A percentile compares a stretch with the other conserved stretches of the same genome.
phyloP scores from a whole-genome alignment of 2,797 vertebrate genomes.

The Pseudocheirus occidentalis region DNA sequence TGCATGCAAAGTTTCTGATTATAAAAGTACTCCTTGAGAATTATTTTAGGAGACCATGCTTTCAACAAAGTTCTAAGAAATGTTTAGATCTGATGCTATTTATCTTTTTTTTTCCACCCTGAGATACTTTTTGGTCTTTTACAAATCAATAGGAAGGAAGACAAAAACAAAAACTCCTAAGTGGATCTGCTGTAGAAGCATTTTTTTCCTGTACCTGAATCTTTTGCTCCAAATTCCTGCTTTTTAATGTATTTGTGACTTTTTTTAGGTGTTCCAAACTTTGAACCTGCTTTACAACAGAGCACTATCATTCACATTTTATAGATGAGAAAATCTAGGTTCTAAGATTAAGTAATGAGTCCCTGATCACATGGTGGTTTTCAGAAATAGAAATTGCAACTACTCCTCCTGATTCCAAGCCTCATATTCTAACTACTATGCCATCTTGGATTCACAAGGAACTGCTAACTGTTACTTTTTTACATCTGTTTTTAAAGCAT shows the following conservation, averaged over 20 bases:
- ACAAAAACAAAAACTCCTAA: neutral
- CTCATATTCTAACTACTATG: neutral
- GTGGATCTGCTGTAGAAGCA: neutral
- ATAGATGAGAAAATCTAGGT: neutral
- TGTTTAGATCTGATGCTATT: neutral
- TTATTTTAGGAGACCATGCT: neutral
- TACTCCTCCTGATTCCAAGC: neutral
- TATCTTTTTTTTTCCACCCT: neutral
- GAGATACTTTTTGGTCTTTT: neutral
- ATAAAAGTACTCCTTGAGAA: neutral
- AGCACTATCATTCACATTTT: neutral
- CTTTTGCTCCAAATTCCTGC: neutral
- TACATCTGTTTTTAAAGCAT: neutral
- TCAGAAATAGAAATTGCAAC: neutral
- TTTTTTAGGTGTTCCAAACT: neutral
- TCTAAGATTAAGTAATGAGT: neutral
- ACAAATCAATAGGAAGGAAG: neutral
- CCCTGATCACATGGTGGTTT: neutral
- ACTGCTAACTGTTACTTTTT: neutral
- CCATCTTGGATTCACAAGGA: neutral
- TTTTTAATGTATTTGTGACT: neutral
- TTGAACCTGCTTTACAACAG: neutral
- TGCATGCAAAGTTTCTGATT: neutral
- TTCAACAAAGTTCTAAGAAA: neutral
- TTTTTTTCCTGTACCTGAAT: neutral